Conservation (phyloP, 2,888 invertebrate species). For the Spisula solida region DNA sequence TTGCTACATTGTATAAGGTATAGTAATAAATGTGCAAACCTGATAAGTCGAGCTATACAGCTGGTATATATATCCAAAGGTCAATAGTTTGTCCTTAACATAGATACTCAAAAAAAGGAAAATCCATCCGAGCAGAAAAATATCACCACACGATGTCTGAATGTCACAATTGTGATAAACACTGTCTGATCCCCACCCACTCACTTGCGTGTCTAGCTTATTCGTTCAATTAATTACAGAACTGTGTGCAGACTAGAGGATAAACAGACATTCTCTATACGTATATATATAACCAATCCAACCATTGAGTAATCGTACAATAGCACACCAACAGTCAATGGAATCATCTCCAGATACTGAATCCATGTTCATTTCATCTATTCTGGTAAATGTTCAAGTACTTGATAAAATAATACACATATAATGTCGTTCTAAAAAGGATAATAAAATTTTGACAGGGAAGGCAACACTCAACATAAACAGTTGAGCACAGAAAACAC, state of each 20-base stretch:
- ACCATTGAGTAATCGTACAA: neutral
- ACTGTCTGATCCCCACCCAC: neutral
- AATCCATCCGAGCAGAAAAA: neutral
- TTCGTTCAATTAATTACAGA: constrained; percentile 10
- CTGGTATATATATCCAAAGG: too few relatives aligned
- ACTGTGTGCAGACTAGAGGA: neutral
- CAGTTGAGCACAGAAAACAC: too few relatives aligned
- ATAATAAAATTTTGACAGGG: too few relatives aligned
- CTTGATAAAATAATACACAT: too few relatives aligned
- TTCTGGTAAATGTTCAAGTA: too few relatives aligned
- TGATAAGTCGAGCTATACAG: too few relatives aligned
- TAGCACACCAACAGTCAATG: neutral
- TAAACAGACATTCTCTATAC: neutral
- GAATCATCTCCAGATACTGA: neutral
- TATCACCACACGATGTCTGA: neutral
- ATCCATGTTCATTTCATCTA: neutral
- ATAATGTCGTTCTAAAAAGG: too few relatives aligned
- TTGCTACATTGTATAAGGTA: too few relatives aligned
- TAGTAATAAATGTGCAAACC: too few relatives aligned
- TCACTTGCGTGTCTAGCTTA: neutral
- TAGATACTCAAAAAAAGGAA: too few relatives aligned
- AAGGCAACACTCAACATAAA: too few relatives aligned
- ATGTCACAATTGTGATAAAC: neutral
- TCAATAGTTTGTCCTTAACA: too few relatives aligned
- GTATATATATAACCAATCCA: neutral